These are phyloP conservation scores for Acronicta aceris DNA, from an alignment of 2,888 invertebrate species.

Conservation along the genomic window DNA sequence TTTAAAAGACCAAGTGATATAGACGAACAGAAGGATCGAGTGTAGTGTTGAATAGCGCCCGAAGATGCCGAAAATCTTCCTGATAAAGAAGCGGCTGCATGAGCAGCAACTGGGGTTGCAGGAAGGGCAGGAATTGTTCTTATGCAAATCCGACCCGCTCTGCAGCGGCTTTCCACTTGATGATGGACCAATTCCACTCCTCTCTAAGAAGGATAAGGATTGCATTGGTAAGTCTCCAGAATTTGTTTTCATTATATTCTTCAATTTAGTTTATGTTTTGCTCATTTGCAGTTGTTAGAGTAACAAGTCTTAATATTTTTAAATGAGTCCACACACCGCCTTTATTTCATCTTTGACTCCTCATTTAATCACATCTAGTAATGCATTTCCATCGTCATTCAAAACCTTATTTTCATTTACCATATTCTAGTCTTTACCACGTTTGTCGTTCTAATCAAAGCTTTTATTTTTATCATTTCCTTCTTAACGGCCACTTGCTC, in stretches of 20 bases:
- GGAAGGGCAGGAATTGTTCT: constrained; percentile 94
- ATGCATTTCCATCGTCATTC: constrained; percentile 24
- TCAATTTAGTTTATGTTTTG: not conserved
- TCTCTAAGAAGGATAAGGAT: constrained; percentile 86
- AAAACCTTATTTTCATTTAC: constrained; percentile 29
- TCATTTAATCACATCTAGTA: constrained; percentile 42
- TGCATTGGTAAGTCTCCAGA: constrained; percentile 76
- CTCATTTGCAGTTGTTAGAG: not conserved
- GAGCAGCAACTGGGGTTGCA: constrained; percentile 96
- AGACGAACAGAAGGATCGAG: constrained; percentile 81
- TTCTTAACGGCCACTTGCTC: constrained; percentile 82
- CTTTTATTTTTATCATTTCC: constrained; percentile 73
- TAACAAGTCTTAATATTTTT: constrained; percentile 13
- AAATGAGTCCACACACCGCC: constrained; percentile 34
- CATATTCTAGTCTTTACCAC: constrained; percentile 36
- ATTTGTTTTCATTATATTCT: constrained; percentile 4
- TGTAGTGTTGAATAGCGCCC: constrained; percentile 79
- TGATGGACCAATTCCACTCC: constrained; percentile 90
- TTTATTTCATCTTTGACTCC: not conserved
- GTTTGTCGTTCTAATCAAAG: constrained; percentile 52
- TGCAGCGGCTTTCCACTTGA: constrained; percentile 89
- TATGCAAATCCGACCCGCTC: constrained; percentile 90
- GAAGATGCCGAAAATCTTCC: constrained; percentile 97
- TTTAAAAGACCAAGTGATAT: constrained; percentile 81
- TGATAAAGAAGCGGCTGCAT: constrained; percentile 96